Conservation (phyloP, 2,888 invertebrate genomes). For the Trileptium ribeirensis region DNA sequence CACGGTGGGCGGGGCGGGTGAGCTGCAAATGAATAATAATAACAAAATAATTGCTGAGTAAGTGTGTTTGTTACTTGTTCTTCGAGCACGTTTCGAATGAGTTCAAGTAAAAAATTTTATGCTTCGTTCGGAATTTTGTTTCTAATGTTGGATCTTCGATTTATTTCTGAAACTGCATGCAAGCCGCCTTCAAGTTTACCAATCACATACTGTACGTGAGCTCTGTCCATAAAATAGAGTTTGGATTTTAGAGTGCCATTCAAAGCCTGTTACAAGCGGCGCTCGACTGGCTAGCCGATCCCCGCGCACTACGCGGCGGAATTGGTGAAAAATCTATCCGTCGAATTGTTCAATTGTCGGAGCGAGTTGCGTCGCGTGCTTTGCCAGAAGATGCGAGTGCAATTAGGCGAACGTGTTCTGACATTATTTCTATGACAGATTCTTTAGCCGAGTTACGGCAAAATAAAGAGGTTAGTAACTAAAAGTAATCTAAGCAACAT, state of each 20-base stretch:
- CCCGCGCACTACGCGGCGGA: conserved; percentile 69
- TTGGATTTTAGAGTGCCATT: conserved; percentile 63
- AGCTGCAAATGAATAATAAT: too few relatives aligned
- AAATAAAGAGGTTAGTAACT: conserved; percentile 62
- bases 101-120: too few relatives aligned
- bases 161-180: too few relatives aligned
- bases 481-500: too few relatives aligned
- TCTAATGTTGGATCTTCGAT: too few relatives aligned
- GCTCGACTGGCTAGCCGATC: conserved; percentile 82
- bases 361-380: conserved; percentile 69
- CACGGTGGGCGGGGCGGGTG: too few relatives aligned
- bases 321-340: conserved; percentile 80
- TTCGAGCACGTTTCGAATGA: too few relatives aligned
- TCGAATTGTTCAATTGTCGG: conserved; percentile 77
- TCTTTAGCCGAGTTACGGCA: conserved; percentile 81
- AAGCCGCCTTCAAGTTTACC: too few relatives aligned
- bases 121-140: too few relatives aligned
- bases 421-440: conserved; percentile 74
- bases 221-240: conserved; percentile 9
- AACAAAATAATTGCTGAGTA: too few relatives aligned
- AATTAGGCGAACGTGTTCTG: conserved; percentile 69
- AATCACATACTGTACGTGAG: too few relatives aligned
- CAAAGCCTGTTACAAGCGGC: conserved; percentile 79
- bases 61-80: too few relatives aligned
- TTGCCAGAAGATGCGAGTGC: conserved; percentile 69